Base-by-base conservation (phyloP, 37 sponge, comb jelly and placozoan species). In the Halisarca cf. caerulea region DNA sequence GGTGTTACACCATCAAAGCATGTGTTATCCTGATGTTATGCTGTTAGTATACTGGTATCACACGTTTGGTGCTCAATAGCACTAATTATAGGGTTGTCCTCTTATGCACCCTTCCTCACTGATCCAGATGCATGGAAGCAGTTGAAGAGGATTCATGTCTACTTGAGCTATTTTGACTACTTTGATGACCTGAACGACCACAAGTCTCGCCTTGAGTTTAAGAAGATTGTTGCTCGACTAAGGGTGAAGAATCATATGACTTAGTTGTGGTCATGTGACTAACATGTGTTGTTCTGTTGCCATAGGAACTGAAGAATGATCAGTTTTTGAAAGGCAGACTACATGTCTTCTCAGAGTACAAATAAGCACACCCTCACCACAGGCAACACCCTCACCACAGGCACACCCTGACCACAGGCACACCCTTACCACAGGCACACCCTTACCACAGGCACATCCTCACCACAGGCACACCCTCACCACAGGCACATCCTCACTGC, bases 331-430 rank as follows among this genome's bases (percentile, higher is more conserved):
- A 68, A 20, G 55, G 23, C 2, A 36, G 40, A 8, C 27, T 30
- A 2, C 71, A 44, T 15, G 44, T 4, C 54, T 3, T 14, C 35
- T 47, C 53, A 33, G 43, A n/a, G 61, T 70, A 71, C 38, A 62
- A 39, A 8, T 44, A 8, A 34, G 28, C 83, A 85, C 28, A 89
- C 90, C 6, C 91, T 81, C 39, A 90, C 94, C 82, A 85, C 83
- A 25, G 90, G 85, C 5, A 90, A 59, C 79, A 87, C 90, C 86
- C 88, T 93, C 78, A 87, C 94, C 33, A 41, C 62, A 15, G 73
- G n/a, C n/a, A n/a, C n/a, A n/a, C n/a, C n/a, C n/a, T n/a, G n/a
- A n/a, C n/a, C n/a, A n/a, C n/a, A n/a, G n/a, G n/a, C n/a, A n/a
- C n/a, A n/a, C n/a, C n/a, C n/a, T n/a, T n/a, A n/a, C n/a, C n/a